Evolutionary conservation across 2,888 invertebrate species (phyloP).

Genomic region (Mystacides longicornis): DNA sequence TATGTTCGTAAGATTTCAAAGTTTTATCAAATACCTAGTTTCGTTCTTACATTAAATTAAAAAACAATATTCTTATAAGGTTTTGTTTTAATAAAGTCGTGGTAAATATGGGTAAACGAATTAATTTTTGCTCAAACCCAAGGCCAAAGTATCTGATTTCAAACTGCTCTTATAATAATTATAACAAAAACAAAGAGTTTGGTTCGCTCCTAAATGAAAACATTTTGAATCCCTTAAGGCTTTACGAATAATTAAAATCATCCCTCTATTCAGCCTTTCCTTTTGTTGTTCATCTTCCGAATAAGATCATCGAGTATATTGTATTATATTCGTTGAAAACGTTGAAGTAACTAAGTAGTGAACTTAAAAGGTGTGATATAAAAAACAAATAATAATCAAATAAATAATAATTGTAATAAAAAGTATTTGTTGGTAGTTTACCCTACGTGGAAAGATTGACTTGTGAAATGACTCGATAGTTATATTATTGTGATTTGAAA

Average conservation of each 20-base stretch:
- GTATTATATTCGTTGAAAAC: background rate
- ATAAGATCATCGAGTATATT: background rate
- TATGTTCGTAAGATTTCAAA: too few relatives aligned
- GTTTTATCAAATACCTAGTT: too few relatives aligned
- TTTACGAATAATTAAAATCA: constrained; percentile 18
- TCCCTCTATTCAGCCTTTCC: background rate
- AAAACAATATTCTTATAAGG: too few relatives aligned
- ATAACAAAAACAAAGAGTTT: background rate
- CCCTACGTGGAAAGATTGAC: background rate
- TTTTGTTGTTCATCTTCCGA: background rate
- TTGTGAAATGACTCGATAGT: background rate
- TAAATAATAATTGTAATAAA: background rate
- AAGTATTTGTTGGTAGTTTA: background rate
- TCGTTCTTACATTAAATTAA: too few relatives aligned
- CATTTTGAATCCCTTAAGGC: constrained; percentile 14
- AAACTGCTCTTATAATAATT: background rate
- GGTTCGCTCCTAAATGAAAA: constrained; percentile 17
- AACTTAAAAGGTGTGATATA: too few relatives aligned
- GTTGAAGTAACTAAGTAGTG: too few relatives aligned
- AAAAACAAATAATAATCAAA: background rate
- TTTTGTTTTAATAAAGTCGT: too few relatives aligned
- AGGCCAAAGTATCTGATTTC: constrained; percentile 15
- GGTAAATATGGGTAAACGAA: too few relatives aligned
- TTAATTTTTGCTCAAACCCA: too few relatives aligned
- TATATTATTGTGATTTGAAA: background rate